Base-by-base conservation (phyloP, 2,888 invertebrate species). In the Harmothoe impar region DNA sequence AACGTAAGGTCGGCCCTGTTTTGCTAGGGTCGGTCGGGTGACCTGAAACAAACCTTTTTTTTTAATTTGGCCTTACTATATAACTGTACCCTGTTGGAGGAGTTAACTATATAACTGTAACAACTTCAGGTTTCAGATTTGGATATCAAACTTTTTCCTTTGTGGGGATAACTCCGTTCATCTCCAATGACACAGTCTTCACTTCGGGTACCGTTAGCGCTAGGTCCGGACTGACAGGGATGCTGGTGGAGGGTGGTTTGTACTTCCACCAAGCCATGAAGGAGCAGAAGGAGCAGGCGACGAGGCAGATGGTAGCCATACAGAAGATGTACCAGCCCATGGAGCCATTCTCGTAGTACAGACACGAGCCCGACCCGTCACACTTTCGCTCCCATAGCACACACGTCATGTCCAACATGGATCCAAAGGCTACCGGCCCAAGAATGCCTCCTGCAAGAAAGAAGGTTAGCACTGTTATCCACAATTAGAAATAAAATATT, bases 321-420 rank as follows among this genome's bases (percentile, higher is more conserved):
- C 29, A 51, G 85, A 93, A 77, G 68, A 93, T 33, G 89, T 93
- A 92, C 72, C 77, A 88, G 54, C 92, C 90, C 91, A 93, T 92
- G 43, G 31, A 25, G 20, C 43, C 35, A 88, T 92, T 92, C 72
- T 92, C 84, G 90, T 93, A 93, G 35, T 91, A 90, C 86, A 89
- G 89, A 52, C 93, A 93, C 12, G 93, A 91, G 20, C 92, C 92
- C 0, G 68, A 90, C 3, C 54, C 62, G 51, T 35, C 81, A 17
- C 90, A 91, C 31, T 62, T 94, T 91, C 91, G 93, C 93, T 98
- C 98, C 98, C 99, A 99, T 78, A 98, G 96, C 62, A 98, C 97
- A 95, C 99, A 99, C 0, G 99, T 98, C 29, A 98, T 98, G 96
- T 99, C 99, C 94, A 99, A 99, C 91, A 99, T 97, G 96, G 98